Evolutionary conservation across 64 coral and sea anemone species (phyloP).

Genomic region (Pachyseris speciosa): DNA sequence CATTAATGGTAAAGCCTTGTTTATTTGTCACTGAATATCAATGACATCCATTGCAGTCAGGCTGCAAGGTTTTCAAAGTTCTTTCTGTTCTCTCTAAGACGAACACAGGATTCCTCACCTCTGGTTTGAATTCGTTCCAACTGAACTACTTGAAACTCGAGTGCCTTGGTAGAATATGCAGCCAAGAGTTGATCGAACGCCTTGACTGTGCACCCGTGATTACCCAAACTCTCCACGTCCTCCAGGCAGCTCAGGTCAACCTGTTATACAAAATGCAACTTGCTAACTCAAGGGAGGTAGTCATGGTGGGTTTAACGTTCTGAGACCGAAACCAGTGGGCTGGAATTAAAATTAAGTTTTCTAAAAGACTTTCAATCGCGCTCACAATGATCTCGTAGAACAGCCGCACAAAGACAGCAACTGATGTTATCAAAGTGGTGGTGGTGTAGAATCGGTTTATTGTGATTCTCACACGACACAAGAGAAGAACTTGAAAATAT

Average conservation of each 20-base stretch:
- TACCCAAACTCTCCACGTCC: constrained; percentile 43
- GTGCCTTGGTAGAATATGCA: constrained; percentile 79
- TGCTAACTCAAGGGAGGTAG: background rate
- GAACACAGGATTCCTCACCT: background rate
- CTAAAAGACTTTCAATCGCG: too few species aligned
- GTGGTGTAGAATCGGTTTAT: too few species aligned
- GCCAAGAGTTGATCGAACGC: constrained; percentile 88
- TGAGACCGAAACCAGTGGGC: too few species aligned
- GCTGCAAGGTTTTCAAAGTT: background rate
- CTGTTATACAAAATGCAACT: background rate
- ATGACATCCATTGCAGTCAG: background rate
- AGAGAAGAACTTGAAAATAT: too few species aligned
- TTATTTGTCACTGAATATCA: too few species aligned
- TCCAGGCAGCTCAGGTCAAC: constrained; percentile 67
- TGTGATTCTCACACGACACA: too few species aligned
- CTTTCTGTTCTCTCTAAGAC: background rate
- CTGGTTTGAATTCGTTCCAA: constrained; percentile 45
- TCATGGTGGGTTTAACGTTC: too few species aligned
- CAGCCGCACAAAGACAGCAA: too few species aligned
- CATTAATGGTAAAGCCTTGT: too few species aligned
- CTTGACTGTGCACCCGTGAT: constrained; percentile 75
- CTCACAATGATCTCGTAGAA: too few species aligned
- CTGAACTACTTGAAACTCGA: constrained; percentile 95
- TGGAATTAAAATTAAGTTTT: too few species aligned
- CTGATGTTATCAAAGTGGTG: too few species aligned